Base-by-base conservation (phyloP, 1,140 invertebrate genomes). In the Drosophila fuyamai region DNA sequence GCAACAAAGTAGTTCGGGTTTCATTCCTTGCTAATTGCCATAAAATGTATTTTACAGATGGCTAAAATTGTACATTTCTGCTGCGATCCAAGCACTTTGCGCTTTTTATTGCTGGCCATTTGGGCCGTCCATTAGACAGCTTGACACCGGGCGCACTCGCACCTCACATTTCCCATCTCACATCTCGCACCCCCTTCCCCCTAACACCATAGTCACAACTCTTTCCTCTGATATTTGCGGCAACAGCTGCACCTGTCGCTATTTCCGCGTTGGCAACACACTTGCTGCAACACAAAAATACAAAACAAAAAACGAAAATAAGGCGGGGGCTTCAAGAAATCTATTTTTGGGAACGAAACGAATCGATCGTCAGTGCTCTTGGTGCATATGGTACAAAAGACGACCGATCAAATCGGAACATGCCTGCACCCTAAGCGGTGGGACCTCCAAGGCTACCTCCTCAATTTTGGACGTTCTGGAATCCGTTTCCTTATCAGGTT, bases 401-500 rank as follows among this genome's bases (percentile, higher is more conserved):
- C 78, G 89, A n/a, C 63, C 38, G 46, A 92, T 16, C 23, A 92
- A 14, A 41, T 92, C 83, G 3, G 18, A 48, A 48, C 83, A 86
- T 13, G 67, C 57, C 10, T 53, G 29, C 75, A 96, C 94, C 13
- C 95, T 94, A 32, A 93, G 93, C 57, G 95, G 95, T 0, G 95
- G 7, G 40, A 18, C 10, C 10, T 55, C 16, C 7, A 9, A 9
- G 29, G 12, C 0, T 16, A 29, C 4, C 6, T 29, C 16, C 6
- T 14, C 5, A 95, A 61, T 96, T 94, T 27, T 98, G 93, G 0
- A 98, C 97, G 81, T 0, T 12, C 18, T 9, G 2, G 7, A 2
- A n/a, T 68, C 46, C 14, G 0, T 2, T 4, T 51, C 43, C 8
- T 98, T 97, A 75, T 97, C 96, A 92, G 29, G 38, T 6, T 98